phyloP scores from a whole-genome alignment of 2,797 vertebrate species.

The Telmatherina bonti region DNA sequence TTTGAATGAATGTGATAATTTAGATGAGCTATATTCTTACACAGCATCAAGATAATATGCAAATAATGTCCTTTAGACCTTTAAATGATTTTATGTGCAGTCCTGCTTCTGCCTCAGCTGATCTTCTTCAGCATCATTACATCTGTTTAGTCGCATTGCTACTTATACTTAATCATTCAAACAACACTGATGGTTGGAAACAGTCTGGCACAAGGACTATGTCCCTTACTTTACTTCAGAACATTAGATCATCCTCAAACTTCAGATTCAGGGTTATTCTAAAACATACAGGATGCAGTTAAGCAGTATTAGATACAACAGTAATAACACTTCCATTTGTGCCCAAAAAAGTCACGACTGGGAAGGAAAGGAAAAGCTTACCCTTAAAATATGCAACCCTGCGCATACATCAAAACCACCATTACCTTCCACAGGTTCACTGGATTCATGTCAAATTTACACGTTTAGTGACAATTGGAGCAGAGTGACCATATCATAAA shows the following conservation, averaged over 20 bases:
- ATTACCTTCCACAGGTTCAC: too few species aligned
- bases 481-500: too few species aligned
- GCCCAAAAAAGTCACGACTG: too few species aligned
- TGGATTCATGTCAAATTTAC: too few species aligned
- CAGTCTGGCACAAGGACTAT: too few species aligned
- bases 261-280: not conserved
- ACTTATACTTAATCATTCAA: not conserved
- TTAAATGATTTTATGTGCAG: not conserved
- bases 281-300: not conserved
- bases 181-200: not conserved
- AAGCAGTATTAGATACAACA: not conserved
- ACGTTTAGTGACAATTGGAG: too few species aligned
- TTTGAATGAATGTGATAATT: not conserved
- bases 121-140: constrained; percentile 1
- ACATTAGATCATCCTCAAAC: not conserved
- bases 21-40: not conserved
- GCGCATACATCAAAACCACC: too few species aligned
- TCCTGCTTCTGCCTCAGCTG: constrained; percentile 4
- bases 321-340: too few species aligned
- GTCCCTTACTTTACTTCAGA: not conserved
- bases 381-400: too few species aligned
- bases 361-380: too few species aligned
- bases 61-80: not conserved
- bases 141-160: constrained; percentile 10
- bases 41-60: not conserved